Percentiles rank a stretch among this genome's conserved stretches.
These are phyloP conservation scores for Probaryconus sp. DNA, from an alignment of 1,140 invertebrate genomes.

Conservation along the genomic window DNA sequence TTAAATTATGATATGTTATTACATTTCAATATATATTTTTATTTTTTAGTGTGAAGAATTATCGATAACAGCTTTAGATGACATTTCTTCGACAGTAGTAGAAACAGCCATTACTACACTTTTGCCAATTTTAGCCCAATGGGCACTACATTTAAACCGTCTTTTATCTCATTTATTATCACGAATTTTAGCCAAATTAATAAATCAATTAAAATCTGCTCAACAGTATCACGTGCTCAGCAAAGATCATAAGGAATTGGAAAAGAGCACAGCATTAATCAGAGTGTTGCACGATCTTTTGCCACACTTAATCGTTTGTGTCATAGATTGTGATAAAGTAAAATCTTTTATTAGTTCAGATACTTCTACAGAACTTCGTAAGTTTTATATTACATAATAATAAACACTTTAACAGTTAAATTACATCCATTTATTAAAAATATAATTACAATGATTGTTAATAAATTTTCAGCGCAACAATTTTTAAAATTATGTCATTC, in stretches of 20 bases:
- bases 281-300: conserved; percentile 77
- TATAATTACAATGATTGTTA: not conserved
- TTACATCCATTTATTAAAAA: not conserved
- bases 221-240: conserved; percentile 65
- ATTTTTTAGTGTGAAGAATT: conserved; percentile 80
- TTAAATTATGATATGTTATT: conserved; percentile 6
- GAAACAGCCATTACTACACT: conserved; percentile 76
- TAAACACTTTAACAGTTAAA: conserved; percentile 8
- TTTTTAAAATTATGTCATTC: conserved; percentile 76
- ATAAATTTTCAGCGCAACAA: conserved; percentile 73
- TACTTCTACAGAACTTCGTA: conserved; percentile 74
- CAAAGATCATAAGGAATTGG: conserved; percentile 69
- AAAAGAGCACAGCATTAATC: conserved; percentile 68
- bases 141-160: conserved; percentile 80
- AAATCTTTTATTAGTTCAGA: conserved; percentile 69
- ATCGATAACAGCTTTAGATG: conserved; percentile 79
- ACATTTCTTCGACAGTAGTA: conserved; percentile 78
- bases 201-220: conserved; percentile 65
- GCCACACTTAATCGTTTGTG: conserved; percentile 78
- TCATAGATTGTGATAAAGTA: conserved; percentile 75
- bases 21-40: conserved; percentile 5
- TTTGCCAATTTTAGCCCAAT: conserved; percentile 81
- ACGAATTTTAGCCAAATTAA: conserved; percentile 70
- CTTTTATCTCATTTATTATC: conserved; percentile 77
- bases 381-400: conserved; percentile 45